Evolutionary conservation across 2,888 invertebrate genomes (phyloP), one percentile per base, ranked within the genome.

Genomic region (Drosophila nr. fundita): DNA sequence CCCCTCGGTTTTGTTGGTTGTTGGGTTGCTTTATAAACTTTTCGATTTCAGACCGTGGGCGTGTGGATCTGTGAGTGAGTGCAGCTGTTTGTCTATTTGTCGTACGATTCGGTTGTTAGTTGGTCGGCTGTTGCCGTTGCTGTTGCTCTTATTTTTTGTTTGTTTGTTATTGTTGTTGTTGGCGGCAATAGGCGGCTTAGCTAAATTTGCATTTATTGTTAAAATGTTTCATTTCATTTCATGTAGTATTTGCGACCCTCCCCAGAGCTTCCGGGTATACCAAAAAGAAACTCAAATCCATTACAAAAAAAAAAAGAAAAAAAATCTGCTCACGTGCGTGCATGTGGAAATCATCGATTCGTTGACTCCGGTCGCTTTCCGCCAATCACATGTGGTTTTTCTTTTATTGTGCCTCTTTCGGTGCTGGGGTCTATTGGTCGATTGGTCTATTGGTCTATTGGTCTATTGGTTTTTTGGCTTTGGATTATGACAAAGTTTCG

Each of bases 391-490:
- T 78, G 71, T 59, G 78, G 74, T 64, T 66, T 69, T 64, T 45
- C 48, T n/a, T 61, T 66, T 48, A 61, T 42, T 58, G 52, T 61
- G 34, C 36, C 62, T 11, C 38, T 30, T 49, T 40, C 65, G 42
- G 55, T 67, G 42, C 61, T 79, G 68, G 71, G 81, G 83, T 87
- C 74, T 78, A 74, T 76, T 79, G 84, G 81, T 80, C 68, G 68
- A 67, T 78, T 76, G 80, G 85, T 84, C 76, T 85, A 85, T 87
- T 85, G 88, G 87, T 87, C 84, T 87, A 66, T 77, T 78, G 80
- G 84, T 84, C 78, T 85, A 86, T 88, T 85, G 87, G 88, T 88
- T 88, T 88, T 85, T 86, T 88, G 86, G 83, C 86, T 85, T 85
- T 85, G 86, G 85, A 85, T 85, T 85, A 85, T 85, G 83, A 72